These are phyloP conservation scores for Numenius phaeopus DNA, from an alignment of 2,797 vertebrate genomes.

Conservation along the genomic window DNA sequence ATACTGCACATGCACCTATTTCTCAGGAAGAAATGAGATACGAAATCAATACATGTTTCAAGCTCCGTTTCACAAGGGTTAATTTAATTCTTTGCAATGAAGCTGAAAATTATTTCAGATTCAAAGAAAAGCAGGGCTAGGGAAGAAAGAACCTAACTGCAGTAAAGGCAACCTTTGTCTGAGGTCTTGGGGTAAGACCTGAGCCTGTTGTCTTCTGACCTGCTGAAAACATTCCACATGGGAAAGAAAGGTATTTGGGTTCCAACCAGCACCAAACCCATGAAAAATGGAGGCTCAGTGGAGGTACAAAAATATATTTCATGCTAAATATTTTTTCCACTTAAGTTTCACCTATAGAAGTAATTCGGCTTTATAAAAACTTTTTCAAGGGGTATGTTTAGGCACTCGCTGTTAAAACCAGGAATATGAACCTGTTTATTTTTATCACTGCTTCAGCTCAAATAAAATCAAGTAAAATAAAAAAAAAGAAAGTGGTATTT, in stretches of 20 bases:
- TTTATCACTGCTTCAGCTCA: neutral
- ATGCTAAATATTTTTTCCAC: neutral
- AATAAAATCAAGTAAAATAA: neutral
- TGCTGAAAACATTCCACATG: neutral
- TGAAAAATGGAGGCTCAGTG: neutral
- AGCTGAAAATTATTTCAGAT: neutral
- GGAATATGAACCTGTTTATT: neutral
- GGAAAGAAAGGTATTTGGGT: neutral
- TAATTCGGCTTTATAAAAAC: neutral
- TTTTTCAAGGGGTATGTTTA: neutral
- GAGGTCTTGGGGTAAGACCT: neutral
- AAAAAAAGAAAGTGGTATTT: neutral
- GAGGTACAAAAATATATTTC: neutral
- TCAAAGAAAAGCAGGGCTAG: neutral
- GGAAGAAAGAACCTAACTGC: neutral
- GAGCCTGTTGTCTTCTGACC: neutral
- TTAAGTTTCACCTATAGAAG: neutral
- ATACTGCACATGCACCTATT: neutral
- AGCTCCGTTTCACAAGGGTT: neutral
- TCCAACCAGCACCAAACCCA: neutral
- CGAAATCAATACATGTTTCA: neutral
- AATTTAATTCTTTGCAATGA: neutral
- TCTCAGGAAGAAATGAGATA: neutral
- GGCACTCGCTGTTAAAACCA: neutral
- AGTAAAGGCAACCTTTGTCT: neutral